phyloP scores from a whole-genome alignment of 2,888 invertebrate genomes.

The Escarpia spicata region DNA sequence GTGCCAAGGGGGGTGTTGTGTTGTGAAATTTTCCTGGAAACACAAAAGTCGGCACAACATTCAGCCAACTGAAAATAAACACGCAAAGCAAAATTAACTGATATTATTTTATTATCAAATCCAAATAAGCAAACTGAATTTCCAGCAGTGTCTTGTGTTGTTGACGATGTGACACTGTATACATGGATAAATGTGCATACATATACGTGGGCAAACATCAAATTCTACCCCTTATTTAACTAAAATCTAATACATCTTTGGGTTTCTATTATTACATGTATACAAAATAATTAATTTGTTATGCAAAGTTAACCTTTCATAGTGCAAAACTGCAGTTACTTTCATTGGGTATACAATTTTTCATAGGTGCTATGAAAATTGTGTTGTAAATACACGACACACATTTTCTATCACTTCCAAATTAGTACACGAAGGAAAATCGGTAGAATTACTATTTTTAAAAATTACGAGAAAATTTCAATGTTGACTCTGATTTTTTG shows the following conservation, averaged over 20 bases:
- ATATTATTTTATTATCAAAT: conserved; percentile 16
- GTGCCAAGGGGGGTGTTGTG: too few species aligned
- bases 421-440: neutral
- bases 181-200: neutral
- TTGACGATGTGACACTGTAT: conserved; percentile 10
- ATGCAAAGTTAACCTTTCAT: neutral
- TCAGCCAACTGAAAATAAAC: neutral
- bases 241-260: conserved; percentile 16
- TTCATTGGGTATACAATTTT: neutral
- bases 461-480: neutral
- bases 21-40: too few species aligned
- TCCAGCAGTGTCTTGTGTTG: neutral
- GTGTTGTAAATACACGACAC: neutral
- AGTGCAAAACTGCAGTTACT: neutral
- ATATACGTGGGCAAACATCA: too few species aligned
- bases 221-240: neutral
- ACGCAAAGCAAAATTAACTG: neutral
- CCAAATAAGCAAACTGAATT: conserved; percentile 13
- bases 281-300: conserved; percentile 16
- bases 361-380: neutral
- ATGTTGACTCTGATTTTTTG: neutral
- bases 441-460: neutral
- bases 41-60: neutral
- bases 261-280: neutral
- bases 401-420: neutral